Percentiles rank a stretch among this genome's conserved stretches.
Evolutionary conservation across 2,888 invertebrate genomes (phyloP).

Genomic region (Drosophila putrida): DNA sequence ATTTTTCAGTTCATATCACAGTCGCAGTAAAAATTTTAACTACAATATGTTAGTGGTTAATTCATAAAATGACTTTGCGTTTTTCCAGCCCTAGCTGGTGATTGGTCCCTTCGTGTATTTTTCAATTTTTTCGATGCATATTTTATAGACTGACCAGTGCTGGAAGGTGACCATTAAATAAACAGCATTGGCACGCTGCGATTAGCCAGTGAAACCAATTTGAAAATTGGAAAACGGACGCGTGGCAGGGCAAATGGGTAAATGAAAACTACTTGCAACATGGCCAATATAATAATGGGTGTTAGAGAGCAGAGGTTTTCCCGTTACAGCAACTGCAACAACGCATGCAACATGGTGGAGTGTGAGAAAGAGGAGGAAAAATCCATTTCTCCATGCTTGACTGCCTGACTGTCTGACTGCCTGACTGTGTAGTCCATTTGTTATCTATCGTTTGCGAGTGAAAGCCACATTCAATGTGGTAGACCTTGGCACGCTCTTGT

Average conservation of each 20-base stretch:
- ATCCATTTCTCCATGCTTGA: slow-evolving; percentile 33
- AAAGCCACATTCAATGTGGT: slow-evolving; percentile 37
- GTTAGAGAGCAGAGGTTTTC: not conserved
- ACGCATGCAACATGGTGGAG: slow-evolving; percentile 31
- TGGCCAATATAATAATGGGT: not conserved
- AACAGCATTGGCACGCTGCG: slow-evolving; percentile 37
- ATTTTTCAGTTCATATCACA: not conserved
- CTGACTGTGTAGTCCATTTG: slow-evolving; percentile 20
- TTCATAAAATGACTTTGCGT: slow-evolving; percentile 4
- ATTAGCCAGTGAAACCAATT: slow-evolving; percentile 47
- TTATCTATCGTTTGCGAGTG: slow-evolving; percentile 40
- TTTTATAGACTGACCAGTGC: slow-evolving; percentile 26
- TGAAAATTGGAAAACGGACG: slow-evolving; percentile 51
- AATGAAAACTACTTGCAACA: slow-evolving; percentile 21
- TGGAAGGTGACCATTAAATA: slow-evolving; percentile 45
- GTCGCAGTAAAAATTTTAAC: not conserved
- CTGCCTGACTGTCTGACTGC: slow-evolving; percentile 40
- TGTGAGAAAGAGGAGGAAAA: not conserved
- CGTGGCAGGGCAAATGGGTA: slow-evolving; percentile 24
- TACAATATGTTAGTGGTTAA: not conserved
- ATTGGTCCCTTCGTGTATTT: slow-evolving; percentile 2
- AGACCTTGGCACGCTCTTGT: slow-evolving; percentile 52
- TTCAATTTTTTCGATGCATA: slow-evolving; percentile 29
- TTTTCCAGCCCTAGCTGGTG: slow-evolving; percentile 17
- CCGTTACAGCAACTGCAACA: slow-evolving; percentile 16